phyloP scores from a whole-genome alignment of 64 coral and sea anemone genomes.

The Astreopora myriophthalma region DNA sequence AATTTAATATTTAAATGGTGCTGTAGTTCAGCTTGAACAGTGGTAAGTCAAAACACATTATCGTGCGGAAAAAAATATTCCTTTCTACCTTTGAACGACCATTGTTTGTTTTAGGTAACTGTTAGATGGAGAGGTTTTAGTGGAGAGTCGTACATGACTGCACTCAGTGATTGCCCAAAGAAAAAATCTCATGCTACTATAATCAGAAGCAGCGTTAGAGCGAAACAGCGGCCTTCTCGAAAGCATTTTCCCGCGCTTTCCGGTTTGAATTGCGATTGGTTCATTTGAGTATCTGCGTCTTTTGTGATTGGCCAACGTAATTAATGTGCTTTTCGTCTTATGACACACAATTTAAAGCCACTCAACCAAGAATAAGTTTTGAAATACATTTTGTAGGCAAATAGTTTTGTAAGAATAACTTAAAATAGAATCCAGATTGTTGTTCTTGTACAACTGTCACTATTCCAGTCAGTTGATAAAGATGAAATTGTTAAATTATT shows the following conservation, averaged over 20 bases:
- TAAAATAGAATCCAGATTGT: constrained; percentile 16
- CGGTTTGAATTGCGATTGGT: neutral
- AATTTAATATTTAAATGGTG: constrained; percentile 99
- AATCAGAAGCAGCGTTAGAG: too few species aligned
- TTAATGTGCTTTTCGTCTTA: too few species aligned
- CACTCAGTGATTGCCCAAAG: too few species aligned
- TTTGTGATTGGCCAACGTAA: too few species aligned
- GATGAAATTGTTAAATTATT: constrained; percentile 45
- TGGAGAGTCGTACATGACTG: neutral
- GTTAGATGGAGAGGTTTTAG: neutral
- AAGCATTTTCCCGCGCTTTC: too few species aligned
- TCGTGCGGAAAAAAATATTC: constrained; percentile 5
- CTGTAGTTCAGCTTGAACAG: constrained; percentile 97
- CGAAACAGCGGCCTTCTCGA: too few species aligned
- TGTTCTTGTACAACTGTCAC: neutral
- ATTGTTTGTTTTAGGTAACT: constrained; percentile 21
- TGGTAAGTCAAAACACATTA: constrained; percentile 36
- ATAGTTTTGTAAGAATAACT: constrained; percentile 55
- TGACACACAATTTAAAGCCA: neutral
- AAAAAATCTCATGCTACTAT: too few species aligned
- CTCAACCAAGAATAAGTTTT: constrained; percentile 31
- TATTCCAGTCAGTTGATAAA: neutral
- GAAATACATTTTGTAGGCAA: constrained; percentile 40
- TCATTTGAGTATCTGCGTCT: neutral
- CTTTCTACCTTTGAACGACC: constrained; percentile 1